Evolutionary conservation across 2,113 vertebrate genomes (phyloP), one percentile per base, ranked within the genome.

Genomic region (Ornithorhynchus anatinus): DNA sequence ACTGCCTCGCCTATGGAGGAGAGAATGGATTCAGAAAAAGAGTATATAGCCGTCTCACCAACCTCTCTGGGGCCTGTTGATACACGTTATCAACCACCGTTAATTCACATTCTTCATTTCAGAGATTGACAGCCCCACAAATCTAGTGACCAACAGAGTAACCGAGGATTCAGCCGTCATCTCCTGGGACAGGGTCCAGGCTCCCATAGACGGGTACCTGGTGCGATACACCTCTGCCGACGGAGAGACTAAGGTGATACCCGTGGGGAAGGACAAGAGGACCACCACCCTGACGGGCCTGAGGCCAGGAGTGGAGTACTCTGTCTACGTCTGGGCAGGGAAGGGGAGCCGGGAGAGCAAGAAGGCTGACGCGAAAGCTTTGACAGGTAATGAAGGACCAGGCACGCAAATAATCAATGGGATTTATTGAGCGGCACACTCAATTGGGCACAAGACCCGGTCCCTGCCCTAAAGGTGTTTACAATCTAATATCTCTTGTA

Each of bases 181-280:
- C 27, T 89, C 84, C 33, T 95, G 94, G 93, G 84, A 90, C 27
- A 73, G 13, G 0, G 89, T 92, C 48, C 86, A 84, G 56, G 89
- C 91, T 11, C 75, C 88, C n/a, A 89, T 94, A 7, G 92, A 94
- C 4, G 90, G 90, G 57, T 96, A 94, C 61, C 82, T 91, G 80
- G 68, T 95, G 70, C 92, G 81, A 65, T 95, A 94, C 84, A 88
- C 64, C 10, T 89, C 89, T 9, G 66, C 84, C 5, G 87, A 81
- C 22, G 94, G 94, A 37, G 86, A 89, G 44, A 91, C 77, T 77
- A 82, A 53, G 51, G 87, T 92, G 69, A 47, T 91, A 47, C 72
- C 72, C 2, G 69, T 92, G 4, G 77, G 64, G 44, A 82, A 92
- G 73, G 90, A 89, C 48, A 88, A 77, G 74, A 85, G 42, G 22